Evolutionary conservation across 2,797 vertebrate species (phyloP).

Genomic region (Mycteria americana): DNA sequence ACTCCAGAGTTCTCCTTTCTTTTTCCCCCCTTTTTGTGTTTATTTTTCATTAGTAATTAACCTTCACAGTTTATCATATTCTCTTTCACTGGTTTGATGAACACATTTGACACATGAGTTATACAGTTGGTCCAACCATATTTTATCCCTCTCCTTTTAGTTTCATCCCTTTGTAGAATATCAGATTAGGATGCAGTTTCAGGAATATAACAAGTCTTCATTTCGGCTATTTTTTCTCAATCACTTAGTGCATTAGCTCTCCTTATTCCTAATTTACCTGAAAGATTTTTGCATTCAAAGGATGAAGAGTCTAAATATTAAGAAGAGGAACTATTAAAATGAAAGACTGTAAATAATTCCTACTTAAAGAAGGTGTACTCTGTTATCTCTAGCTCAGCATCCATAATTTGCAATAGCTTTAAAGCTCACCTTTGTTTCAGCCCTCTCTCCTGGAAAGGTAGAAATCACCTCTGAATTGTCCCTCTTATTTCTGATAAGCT

Average conservation of each 20-base stretch:
- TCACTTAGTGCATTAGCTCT: neutral
- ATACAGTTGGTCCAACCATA: neutral
- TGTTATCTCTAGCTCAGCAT: neutral
- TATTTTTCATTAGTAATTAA: constrained; percentile 35
- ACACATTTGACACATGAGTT: neutral
- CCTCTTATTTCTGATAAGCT: neutral
- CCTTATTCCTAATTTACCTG: neutral
- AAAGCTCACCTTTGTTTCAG: neutral
- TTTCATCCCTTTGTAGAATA: neutral
- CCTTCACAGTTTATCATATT: neutral
- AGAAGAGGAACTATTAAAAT: neutral
- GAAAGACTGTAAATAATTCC: neutral
- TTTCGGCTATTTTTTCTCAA: neutral
- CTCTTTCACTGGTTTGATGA: neutral
- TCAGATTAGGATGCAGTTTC: neutral
- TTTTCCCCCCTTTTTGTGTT: neutral
- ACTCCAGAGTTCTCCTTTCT: neutral
- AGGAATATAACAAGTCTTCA: neutral
- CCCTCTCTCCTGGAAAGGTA: neutral
- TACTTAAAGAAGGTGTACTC: neutral
- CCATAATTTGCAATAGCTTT: neutral
- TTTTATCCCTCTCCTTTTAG: neutral
- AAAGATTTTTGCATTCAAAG: neutral
- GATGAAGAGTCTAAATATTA: neutral
- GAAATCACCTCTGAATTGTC: neutral